Evolutionary conservation across 2,113 vertebrate species (phyloP), one percentile per base, ranked within the genome.

Genomic region (Phaethon lepturus): DNA sequence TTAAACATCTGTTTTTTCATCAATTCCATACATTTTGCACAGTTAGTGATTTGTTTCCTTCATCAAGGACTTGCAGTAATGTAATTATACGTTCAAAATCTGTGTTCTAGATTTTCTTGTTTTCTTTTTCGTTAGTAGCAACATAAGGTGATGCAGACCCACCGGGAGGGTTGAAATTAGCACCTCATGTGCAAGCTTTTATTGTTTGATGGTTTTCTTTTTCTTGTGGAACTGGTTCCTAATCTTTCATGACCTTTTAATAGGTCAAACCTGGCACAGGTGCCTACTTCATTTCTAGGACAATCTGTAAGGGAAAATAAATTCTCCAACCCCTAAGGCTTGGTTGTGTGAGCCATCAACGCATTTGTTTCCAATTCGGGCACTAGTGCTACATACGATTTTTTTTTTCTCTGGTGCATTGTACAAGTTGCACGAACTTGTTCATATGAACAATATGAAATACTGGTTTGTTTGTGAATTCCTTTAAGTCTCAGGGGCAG

Each of bases 81-180:
- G 10, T 7, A 75, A 49, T 72, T 35, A 16, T 4, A 16, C 1
- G 8, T 33, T 45, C 73, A 6, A 40, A 79, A 29, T 4, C 24
- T 3, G 3, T 10, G 14, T 3, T 79, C 10, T 29, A 40, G 19
- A 19, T 38, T 64, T 85, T 25, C 25, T 29, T 58, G 5, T 28
- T 80, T 76, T 19, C 16, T n/a, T 44, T 82, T 55, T 18, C 33
- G 45, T 7, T 19, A 59, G 16, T 4, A 38, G 47, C 56, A 9
- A 10, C n/a, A 11, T 1, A 1, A 7, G 45, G 55, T 59, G 40
- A 2, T 31, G 13, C 15, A 47, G 17, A 23, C 15, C 55, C 16
- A 4, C 9, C 28, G 1, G 0, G 0, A 18, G 63, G 23, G 10
- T 1, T 6, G 44, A 13, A 44, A 52, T 16, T 3, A 28, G 59